Conservation (phyloP, 2,113 vertebrate genomes). For the Thalassoma bifasciatum region DNA sequence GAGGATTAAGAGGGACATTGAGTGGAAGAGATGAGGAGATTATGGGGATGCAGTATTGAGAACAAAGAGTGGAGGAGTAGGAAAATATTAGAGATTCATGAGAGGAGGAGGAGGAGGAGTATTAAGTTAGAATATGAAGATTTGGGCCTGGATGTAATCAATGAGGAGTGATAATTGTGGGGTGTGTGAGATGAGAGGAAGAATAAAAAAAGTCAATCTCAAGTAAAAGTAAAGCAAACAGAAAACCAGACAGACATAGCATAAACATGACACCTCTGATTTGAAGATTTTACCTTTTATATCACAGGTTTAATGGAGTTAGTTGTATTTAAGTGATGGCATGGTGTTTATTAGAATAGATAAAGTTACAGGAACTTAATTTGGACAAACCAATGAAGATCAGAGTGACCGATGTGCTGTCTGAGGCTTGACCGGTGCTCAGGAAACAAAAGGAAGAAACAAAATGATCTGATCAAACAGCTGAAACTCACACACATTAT, state of each 20-base stretch:
- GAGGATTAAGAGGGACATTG: constrained; percentile 9
- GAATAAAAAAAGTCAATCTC: neutral
- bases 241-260: neutral
- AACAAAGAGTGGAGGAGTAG: constrained; percentile 14
- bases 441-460: too few species aligned
- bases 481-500: neutral
- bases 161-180: constrained; percentile 10
- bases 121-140: constrained; percentile 24
- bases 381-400: too few species aligned
- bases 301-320: too few species aligned
- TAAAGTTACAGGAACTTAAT: too few species aligned
- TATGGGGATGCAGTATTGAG: constrained; percentile 21
- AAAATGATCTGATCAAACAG: too few species aligned
- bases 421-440: too few species aligned
- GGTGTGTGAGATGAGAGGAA: neutral
- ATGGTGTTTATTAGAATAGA: too few species aligned
- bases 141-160: neutral
- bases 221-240: neutral
- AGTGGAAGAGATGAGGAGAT: constrained; percentile 18
- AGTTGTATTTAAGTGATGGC: neutral
- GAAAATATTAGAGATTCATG: constrained; percentile 8
- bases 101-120: neutral
- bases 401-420: too few species aligned
- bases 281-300: too few species aligned
- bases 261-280: too few species aligned